Conservation (phyloP, 2,113 vertebrate genomes). For the Hippoglossus stenolepis region DNA sequence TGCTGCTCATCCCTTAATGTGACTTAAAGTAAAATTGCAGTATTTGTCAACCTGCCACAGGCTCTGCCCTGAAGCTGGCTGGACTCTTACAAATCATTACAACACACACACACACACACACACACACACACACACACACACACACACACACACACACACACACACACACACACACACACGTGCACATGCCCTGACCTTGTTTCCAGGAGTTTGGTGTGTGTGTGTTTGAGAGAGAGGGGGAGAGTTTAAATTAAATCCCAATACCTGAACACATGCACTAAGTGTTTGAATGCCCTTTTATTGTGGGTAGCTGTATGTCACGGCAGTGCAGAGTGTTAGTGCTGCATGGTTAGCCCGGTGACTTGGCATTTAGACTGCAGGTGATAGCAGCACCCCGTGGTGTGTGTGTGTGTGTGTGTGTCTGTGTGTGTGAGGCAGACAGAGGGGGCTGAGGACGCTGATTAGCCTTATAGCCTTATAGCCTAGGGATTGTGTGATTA, state of each 20-base stretch:
- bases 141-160: no score
- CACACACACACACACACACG: no score
- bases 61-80: no score
- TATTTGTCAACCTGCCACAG: background rate
- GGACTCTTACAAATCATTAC: no score
- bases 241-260: constrained; percentile 23
- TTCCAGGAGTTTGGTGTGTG: background rate
- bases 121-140: no score
- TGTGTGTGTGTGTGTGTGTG: constrained; percentile 13
- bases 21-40: no score
- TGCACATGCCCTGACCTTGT: no score
- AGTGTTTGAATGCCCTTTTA: constrained; percentile 42
- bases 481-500: constrained; percentile 14
- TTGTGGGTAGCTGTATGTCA: constrained; percentile 24
- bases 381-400: constrained; percentile 44
- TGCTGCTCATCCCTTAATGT: no score
- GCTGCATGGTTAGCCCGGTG: constrained; percentile 65
- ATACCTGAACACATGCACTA: constrained; percentile 12
- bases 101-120: no score
- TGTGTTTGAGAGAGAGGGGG: background rate
- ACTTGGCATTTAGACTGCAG: constrained; percentile 65
- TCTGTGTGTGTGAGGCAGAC: background rate
- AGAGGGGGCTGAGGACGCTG: constrained; percentile 47
- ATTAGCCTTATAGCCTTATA: constrained; percentile 19
- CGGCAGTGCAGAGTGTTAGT: constrained; percentile 49